Percentiles rank a stretch among this genome's conserved stretches.
Conservation (phyloP, 2,113 vertebrate genomes). For the Passer montanus region DNA sequence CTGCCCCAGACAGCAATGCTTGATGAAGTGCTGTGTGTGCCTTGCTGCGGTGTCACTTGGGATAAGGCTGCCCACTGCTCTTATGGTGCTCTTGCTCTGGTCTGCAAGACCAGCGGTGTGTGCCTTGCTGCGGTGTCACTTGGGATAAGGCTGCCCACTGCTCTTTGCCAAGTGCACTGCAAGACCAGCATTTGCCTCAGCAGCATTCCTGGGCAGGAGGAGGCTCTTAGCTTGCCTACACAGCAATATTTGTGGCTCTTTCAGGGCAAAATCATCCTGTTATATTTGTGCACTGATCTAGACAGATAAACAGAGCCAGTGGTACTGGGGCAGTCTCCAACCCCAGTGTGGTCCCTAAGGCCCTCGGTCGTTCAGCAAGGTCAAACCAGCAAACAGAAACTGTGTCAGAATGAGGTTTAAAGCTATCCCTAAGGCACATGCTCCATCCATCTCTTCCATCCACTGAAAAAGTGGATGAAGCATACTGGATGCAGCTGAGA, state of each 20-base stretch:
- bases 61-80: background rate
- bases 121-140: no score
- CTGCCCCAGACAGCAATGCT: background rate
- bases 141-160: background rate
- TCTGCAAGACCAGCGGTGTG: no score
- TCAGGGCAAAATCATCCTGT: conserved; percentile 7
- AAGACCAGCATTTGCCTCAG: background rate
- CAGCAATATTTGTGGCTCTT: background rate
- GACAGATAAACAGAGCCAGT: conserved; percentile 20
- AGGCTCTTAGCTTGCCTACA: background rate
- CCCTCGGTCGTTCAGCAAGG: background rate
- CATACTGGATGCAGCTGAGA: background rate
- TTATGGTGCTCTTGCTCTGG: background rate
- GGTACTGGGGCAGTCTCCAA: background rate
- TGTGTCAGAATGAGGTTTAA: conserved; percentile 47
- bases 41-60: background rate
- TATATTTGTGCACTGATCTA: conserved; percentile 41
- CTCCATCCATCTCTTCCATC: background rate
- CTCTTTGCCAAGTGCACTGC: background rate
- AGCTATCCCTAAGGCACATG: conserved; percentile 35
- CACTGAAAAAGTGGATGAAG: background rate
- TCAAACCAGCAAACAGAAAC: conserved; percentile 42
- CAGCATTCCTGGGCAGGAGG: background rate
- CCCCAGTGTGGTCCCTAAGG: background rate
- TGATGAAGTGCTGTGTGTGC: background rate